phyloP scores from a whole-genome alignment of 2,797 vertebrate genomes.

The Cirrhinus molitorella region DNA sequence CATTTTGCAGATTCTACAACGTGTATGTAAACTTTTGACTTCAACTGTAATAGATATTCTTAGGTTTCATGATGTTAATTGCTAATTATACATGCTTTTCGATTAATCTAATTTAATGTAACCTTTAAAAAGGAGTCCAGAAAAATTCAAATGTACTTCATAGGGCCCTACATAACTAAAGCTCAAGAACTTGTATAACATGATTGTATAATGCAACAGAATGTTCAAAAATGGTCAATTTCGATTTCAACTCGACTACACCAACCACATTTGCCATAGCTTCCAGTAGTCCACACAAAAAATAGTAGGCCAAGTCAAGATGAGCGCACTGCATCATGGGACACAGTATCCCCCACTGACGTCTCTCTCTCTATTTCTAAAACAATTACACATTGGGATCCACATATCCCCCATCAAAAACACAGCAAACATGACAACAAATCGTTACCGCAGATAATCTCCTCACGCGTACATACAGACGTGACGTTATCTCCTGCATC shows the following conservation, averaged over 20 bases:
- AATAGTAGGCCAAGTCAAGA: not conserved
- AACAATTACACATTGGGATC: conserved; percentile 5
- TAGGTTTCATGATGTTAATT: no score
- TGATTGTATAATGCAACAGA: not conserved
- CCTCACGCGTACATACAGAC: not conserved
- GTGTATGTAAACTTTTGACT: no score
- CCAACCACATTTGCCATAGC: not conserved
- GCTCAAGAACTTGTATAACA: not conserved
- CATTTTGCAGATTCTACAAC: no score
- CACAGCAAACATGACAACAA: conserved; percentile 7
- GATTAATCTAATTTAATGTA: no score
- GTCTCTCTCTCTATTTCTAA: conserved; percentile 1
- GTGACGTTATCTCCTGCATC: not conserved
- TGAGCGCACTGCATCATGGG: not conserved
- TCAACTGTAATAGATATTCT: no score
- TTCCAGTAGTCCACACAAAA: no score
- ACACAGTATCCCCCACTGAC: not conserved
- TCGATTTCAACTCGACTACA: not conserved
- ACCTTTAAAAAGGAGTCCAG: no score
- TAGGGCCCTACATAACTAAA: not conserved
- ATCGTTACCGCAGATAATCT: conserved; percentile 10
- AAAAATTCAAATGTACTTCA: no score
- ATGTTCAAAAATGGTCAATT: not conserved
- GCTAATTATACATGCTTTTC: no score
- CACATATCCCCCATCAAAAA: conserved; percentile 8